Evolutionary conservation across 2,113 vertebrate species (phyloP).

Genomic region (Uropsilus gracilis): DNA sequence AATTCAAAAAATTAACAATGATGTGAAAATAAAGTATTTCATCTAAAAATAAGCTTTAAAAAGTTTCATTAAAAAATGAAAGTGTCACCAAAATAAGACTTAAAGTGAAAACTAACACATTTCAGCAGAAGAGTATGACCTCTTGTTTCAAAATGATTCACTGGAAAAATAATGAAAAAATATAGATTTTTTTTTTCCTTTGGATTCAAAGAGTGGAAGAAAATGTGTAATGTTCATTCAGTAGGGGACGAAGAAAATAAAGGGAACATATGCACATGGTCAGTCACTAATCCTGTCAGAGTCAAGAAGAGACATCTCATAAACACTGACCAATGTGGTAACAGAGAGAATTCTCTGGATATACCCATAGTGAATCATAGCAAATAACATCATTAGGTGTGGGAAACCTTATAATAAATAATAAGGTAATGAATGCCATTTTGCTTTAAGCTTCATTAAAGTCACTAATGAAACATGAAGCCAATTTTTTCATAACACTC

Average conservation of each 20-base stretch:
- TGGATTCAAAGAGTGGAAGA: neutral
- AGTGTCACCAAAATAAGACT: neutral
- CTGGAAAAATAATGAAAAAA: neutral
- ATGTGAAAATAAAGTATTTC: too few species aligned
- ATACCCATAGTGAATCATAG: neutral
- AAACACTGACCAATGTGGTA: neutral
- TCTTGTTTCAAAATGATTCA: slow-evolving; percentile 28
- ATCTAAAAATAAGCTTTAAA: too few species aligned
- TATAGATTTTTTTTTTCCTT: neutral
- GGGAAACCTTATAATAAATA: neutral
- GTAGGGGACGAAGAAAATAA: neutral
- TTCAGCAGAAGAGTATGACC: neutral
- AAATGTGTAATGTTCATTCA: neutral
- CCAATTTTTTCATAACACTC: neutral
- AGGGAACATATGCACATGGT: accelerated
- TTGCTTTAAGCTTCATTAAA: neutral
- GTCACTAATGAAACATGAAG: neutral
- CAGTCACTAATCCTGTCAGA: neutral
- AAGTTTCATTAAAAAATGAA: too few species aligned
- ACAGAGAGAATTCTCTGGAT: neutral
- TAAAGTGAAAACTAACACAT: neutral
- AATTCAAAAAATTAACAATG: neutral
- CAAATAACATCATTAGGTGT: too few species aligned
- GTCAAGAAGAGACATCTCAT: neutral
- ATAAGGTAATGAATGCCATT: neutral